Evolutionary conservation across 2,888 invertebrate genomes (phyloP).

Genomic region (Heliothis peltigera): DNA sequence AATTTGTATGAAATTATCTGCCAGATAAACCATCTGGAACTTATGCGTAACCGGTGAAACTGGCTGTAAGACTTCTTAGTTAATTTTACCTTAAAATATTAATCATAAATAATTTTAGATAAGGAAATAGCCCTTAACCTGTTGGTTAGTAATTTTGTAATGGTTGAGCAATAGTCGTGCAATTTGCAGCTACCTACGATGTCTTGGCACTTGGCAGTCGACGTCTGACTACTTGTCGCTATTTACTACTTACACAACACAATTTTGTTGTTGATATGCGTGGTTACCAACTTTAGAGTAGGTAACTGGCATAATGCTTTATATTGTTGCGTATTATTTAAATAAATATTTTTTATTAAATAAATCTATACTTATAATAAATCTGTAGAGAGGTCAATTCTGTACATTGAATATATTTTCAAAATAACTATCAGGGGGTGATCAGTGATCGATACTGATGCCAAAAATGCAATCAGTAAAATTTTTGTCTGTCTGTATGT

Average conservation of each 20-base stretch:
- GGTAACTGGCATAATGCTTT: not conserved
- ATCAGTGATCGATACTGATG: too few species aligned
- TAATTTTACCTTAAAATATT: slow-evolving; percentile 11
- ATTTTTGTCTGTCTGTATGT: too few species aligned
- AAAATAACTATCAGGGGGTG: too few species aligned
- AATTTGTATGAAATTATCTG: too few species aligned
- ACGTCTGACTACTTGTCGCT: slow-evolving; percentile 47
- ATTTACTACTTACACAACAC: slow-evolving; percentile 43
- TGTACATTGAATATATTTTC: too few species aligned
- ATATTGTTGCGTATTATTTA: not conserved
- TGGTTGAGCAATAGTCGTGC: slow-evolving; percentile 43
- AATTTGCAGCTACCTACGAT: slow-evolving; percentile 50
- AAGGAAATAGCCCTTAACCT: slow-evolving; percentile 50
- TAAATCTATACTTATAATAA: too few species aligned
- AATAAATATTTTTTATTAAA: too few species aligned
- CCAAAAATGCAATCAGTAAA: too few species aligned
- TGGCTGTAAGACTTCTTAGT: not conserved
- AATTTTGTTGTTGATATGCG: slow-evolving; percentile 49
- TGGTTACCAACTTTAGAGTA: slow-evolving; percentile 7
- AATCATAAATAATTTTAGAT: slow-evolving; percentile 32
- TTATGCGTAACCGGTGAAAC: too few species aligned
- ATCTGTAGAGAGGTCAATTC: too few species aligned
- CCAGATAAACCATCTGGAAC: too few species aligned
- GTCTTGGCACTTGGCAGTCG: slow-evolving; percentile 28
- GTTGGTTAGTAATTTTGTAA: slow-evolving; percentile 49